phyloP scores from a whole-genome alignment of 2,888 invertebrate genomes.

The Catocala sponsa region DNA sequence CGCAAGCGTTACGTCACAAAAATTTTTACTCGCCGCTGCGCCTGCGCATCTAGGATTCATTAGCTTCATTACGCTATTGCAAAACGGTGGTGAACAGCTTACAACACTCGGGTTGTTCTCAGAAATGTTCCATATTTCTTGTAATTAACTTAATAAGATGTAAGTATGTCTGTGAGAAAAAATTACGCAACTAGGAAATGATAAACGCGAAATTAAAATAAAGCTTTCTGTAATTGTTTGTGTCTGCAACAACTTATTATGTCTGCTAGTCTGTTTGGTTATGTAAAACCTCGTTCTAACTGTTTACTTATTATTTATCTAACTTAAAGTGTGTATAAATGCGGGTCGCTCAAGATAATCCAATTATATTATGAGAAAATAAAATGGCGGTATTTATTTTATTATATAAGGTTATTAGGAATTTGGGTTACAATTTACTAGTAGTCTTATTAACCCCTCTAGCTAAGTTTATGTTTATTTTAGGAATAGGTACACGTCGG shows the following conservation, averaged over 20 bases:
- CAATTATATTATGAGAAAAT: neutral
- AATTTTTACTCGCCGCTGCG: slow-evolving; percentile 65
- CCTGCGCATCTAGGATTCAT: slow-evolving; percentile 63
- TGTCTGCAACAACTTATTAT: slow-evolving; percentile 20
- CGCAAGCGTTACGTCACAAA: slow-evolving; percentile 66
- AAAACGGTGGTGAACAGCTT: slow-evolving; percentile 64
- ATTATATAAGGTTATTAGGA: too few relatives aligned
- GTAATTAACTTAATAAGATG: slow-evolving; percentile 31
- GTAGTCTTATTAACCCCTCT: too few relatives aligned
- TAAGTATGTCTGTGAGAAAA: slow-evolving; percentile 35
- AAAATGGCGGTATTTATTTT: too few relatives aligned
- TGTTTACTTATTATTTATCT: neutral
- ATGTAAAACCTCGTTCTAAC: neutral
- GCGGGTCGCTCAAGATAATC: neutral
- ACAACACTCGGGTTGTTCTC: slow-evolving; percentile 56
- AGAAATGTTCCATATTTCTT: slow-evolving; percentile 56
- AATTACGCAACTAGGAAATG: slow-evolving; percentile 47
- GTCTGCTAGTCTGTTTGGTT: slow-evolving; percentile 19
- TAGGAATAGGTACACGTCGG: too few relatives aligned
- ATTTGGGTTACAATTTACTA: too few relatives aligned
- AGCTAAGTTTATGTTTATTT: too few relatives aligned
- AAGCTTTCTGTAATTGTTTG: slow-evolving; percentile 41
- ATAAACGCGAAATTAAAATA: slow-evolving; percentile 33
- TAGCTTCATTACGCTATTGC: slow-evolving; percentile 72
- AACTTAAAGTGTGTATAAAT: neutral